phyloP scores from a whole-genome alignment of 2,113 vertebrate species.

The Equus quagga region DNA sequence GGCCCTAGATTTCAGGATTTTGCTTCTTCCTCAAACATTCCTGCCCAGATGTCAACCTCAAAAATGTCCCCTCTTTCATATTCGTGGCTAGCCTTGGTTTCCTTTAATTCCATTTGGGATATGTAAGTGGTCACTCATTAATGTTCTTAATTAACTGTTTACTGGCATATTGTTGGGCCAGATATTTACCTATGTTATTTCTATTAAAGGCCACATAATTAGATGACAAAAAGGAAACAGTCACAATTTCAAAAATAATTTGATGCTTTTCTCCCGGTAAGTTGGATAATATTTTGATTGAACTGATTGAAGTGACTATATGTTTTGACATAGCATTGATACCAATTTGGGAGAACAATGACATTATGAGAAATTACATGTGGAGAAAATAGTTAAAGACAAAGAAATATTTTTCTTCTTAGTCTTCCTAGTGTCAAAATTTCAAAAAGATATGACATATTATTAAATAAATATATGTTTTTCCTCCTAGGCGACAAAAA shows the following conservation, averaged over 20 bases:
- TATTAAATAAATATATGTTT: background rate
- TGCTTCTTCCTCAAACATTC: background rate
- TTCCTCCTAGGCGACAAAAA: slow-evolving; percentile 90
- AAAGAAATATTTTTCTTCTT: background rate
- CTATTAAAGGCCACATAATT: background rate
- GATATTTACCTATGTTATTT: background rate
- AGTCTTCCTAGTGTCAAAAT: background rate
- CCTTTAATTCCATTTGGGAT: background rate
- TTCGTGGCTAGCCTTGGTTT: background rate
- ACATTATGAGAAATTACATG: background rate
- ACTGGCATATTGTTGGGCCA: background rate
- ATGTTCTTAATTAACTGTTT: background rate
- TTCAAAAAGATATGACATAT: background rate
- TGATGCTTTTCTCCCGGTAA: background rate
- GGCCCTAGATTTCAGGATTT: background rate
- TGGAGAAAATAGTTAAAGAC: background rate
- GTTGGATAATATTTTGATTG: background rate
- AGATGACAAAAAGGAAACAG: background rate
- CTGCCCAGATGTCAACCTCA: background rate
- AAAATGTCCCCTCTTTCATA: background rate
- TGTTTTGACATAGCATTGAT: background rate
- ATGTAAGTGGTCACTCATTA: background rate
- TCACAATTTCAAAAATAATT: slow-evolving; percentile 29
- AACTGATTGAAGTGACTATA: background rate
- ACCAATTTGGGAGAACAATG: background rate